Evolutionary conservation across 2,888 invertebrate genomes (phyloP).

Genomic region (Scaeva pyrastri): DNA sequence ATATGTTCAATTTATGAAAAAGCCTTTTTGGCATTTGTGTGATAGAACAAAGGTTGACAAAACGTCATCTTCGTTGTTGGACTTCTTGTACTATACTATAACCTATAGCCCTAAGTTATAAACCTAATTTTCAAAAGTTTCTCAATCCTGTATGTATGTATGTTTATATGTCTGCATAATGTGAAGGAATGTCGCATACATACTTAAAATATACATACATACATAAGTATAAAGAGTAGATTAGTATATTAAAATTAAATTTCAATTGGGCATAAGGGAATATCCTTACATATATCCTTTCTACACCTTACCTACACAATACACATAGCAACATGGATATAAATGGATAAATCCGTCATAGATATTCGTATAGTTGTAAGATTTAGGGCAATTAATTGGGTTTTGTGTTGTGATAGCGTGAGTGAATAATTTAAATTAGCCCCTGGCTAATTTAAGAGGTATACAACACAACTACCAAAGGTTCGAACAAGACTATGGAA

Average conservation of each 20-base stretch:
- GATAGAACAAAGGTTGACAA: conserved; percentile 44
- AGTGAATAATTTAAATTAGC: conserved; percentile 56
- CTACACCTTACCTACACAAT: background rate
- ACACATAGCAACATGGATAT: background rate
- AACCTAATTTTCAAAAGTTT: conserved; percentile 54
- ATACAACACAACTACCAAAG: background rate
- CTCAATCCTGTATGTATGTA: too few species aligned
- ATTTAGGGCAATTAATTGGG: conserved; percentile 57
- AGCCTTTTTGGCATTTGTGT: conserved; percentile 25
- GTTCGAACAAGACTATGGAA: background rate
- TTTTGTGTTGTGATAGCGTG: conserved; percentile 27
- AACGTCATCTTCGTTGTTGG: conserved; percentile 14
- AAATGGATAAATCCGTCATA: conserved; percentile 52
- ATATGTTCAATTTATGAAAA: background rate
- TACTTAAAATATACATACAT: background rate
- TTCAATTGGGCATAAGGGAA: conserved; percentile 55
- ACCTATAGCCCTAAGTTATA: conserved; percentile 49
- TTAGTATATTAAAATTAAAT: conserved; percentile 68
- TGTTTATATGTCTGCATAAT: too few species aligned
- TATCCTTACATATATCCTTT: background rate
- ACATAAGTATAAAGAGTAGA: conserved; percentile 8
- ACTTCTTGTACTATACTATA: too few species aligned
- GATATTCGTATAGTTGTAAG: too few species aligned
- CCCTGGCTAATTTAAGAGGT: conserved; percentile 5
- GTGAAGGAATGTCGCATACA: background rate